These are phyloP conservation scores for Gymnopithys bicolor DNA, from an alignment of 2,797 vertebrate genomes.

Conservation along the genomic window DNA sequence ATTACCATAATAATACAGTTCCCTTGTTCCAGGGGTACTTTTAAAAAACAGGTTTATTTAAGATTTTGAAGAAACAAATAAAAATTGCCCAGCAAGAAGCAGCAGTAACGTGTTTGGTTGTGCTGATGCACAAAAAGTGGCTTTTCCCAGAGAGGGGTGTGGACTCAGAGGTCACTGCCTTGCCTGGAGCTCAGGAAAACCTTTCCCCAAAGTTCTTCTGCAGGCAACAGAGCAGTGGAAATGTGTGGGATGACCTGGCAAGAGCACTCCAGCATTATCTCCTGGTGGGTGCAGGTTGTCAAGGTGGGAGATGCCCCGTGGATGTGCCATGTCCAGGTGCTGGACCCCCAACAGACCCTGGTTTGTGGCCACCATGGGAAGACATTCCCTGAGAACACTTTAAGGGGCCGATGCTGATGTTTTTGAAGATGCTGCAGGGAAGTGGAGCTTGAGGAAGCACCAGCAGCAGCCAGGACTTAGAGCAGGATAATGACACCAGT, in stretches of 20 bases:
- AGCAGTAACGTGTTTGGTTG: background rate
- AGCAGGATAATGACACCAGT: background rate
- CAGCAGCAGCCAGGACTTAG: background rate
- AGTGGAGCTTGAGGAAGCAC: background rate
- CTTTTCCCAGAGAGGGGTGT: background rate
- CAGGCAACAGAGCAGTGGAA: background rate
- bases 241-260: background rate
- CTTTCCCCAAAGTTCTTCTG: background rate
- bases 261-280: accelerated
- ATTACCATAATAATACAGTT: constrained; percentile 83
- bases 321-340: accelerated
- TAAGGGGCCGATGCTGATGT: accelerated
- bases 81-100: background rate
- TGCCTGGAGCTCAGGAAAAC: background rate
- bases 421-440: background rate
- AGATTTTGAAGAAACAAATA: constrained; percentile 53
- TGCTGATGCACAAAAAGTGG: constrained; percentile 15
- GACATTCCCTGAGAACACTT: accelerated
- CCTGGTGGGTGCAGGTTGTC: accelerated
- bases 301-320: background rate
- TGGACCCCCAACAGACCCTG: accelerated
- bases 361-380: background rate
- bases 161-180: background rate
- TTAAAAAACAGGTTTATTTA: constrained; percentile 74
- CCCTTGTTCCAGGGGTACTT: constrained; percentile 70